phyloP scores from a whole-genome alignment of 2,113 vertebrate species.

The Astur gentilis region DNA sequence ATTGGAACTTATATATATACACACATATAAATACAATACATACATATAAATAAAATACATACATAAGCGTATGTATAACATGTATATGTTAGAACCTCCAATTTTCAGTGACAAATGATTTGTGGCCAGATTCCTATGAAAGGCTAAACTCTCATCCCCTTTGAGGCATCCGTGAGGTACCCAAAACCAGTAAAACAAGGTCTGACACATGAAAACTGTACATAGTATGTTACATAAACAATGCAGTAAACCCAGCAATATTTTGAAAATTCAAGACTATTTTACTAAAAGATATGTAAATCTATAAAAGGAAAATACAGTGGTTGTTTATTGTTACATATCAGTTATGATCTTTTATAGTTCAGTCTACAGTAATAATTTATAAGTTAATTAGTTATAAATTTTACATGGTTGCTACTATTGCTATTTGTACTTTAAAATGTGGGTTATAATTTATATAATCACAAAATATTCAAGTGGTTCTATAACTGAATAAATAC shows the following conservation, averaged over 20 bases:
- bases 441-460: neutral
- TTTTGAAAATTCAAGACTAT: neutral
- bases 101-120: neutral
- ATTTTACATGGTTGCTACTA: neutral
- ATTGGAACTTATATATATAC: neutral
- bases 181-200: neutral
- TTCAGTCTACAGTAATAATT: neutral
- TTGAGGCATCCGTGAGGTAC: neutral
- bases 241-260: neutral
- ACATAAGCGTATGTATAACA: neutral
- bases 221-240: neutral
- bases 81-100: neutral
- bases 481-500: slow-evolving; percentile 7
- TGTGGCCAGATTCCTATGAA: neutral
- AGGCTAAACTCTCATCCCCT: neutral
- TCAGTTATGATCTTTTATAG: neutral
- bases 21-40: neutral
- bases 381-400: neutral
- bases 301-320: neutral
- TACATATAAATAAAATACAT: neutral
- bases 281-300: neutral
- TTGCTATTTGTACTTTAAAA: neutral
- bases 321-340: neutral
- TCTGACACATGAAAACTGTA: neutral
- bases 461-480: slow-evolving; percentile 9